These are phyloP conservation scores for Enteromius radiatus DNA, from an alignment of 2,797 vertebrate genomes.

Conservation along the genomic window DNA sequence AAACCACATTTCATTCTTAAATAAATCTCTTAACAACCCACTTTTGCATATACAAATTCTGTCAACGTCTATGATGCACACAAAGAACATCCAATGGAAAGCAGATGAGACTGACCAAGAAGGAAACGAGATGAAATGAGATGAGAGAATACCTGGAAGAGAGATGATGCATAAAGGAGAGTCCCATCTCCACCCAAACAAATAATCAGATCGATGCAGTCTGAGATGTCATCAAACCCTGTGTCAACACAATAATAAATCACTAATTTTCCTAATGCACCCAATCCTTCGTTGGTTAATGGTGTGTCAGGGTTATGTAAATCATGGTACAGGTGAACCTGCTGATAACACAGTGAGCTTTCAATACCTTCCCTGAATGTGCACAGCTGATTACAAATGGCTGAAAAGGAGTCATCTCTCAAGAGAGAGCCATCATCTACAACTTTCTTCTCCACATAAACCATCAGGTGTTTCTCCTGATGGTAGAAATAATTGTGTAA, in stretches of 20 bases:
- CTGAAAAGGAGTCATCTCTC: conserved; percentile 76
- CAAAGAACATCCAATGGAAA: not conserved
- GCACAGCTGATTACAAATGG: conserved; percentile 81
- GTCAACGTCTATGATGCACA: not conserved
- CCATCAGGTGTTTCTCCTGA: conserved; percentile 84
- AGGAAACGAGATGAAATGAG: not conserved
- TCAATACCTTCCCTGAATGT: conserved; percentile 81
- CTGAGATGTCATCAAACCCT: conserved; percentile 84
- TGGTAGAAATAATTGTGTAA: conserved; percentile 26
- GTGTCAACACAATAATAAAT: conserved; percentile 27
- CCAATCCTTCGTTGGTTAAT: conserved; percentile 14
- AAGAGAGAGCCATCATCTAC: conserved; percentile 78
- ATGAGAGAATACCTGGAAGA: conserved; percentile 77
- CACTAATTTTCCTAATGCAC: conserved; percentile 2
- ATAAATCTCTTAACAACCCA: conserved; percentile 1
- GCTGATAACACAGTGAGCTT: not conserved
- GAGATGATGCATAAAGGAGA: conserved; percentile 82
- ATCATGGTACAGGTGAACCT: not conserved
- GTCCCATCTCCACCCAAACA: conserved; percentile 85
- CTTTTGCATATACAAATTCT: conserved; percentile 34
- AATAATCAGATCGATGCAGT: conserved; percentile 84
- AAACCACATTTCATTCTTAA: conserved; percentile 17
- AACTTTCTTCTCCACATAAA: conserved; percentile 83
- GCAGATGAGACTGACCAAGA: not conserved
- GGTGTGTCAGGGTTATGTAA: not conserved